These are phyloP conservation scores for Petrocephalus sullivani DNA, from an alignment of 2,797 vertebrate species.

Conservation along the genomic window DNA sequence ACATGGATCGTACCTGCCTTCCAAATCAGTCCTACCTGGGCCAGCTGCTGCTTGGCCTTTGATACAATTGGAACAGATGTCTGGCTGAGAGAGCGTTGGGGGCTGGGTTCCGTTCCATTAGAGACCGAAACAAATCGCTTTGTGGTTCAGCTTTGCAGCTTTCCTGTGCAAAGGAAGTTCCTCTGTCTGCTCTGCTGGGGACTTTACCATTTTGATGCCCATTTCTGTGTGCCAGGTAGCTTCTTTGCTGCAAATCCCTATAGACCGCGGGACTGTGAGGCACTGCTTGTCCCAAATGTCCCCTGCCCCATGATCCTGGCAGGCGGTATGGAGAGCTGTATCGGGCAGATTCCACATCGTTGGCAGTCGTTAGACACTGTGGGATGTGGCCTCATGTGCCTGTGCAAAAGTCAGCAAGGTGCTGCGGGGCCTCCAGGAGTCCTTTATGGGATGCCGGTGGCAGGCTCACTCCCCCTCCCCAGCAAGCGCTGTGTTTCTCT, in stretches of 20 bases:
- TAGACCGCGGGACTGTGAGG: slow-evolving; percentile 26
- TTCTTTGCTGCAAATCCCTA: neutral
- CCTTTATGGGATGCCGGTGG: neutral
- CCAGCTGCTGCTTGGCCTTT: neutral
- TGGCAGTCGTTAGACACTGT: neutral
- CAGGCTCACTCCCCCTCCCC: no score
- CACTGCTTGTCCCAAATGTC: slow-evolving; percentile 50
- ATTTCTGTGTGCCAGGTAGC: slow-evolving; percentile 32
- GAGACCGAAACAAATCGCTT: neutral
- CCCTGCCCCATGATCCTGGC: slow-evolving; percentile 33
- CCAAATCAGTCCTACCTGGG: neutral
- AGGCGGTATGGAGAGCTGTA: neutral
- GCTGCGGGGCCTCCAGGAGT: neutral
- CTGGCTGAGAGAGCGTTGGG: neutral
- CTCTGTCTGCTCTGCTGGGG: neutral
- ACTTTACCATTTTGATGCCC: neutral
- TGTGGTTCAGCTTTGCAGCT: neutral
- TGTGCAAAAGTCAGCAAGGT: neutral
- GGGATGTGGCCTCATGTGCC: neutral
- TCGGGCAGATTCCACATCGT: neutral
- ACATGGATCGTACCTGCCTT: neutral
- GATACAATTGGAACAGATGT: neutral
- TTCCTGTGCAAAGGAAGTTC: neutral
- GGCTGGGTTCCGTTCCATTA: neutral
- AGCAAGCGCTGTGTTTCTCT: no score